Evolutionary conservation across 2,797 vertebrate species (phyloP), one percentile per base, ranked within the genome.

Genomic region (Oryzias sinensis): DNA sequence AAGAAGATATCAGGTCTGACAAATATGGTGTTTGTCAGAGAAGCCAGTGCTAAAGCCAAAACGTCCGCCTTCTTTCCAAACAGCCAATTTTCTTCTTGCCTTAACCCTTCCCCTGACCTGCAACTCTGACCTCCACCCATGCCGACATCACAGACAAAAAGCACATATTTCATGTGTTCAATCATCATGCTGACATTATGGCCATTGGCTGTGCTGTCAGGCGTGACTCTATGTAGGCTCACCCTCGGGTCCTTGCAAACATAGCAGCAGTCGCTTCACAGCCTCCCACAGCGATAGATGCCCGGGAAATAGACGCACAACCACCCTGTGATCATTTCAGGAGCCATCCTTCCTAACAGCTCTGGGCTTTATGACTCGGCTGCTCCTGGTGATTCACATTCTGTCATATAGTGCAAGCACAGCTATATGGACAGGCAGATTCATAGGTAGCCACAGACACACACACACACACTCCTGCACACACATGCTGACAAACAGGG

Each of bases 91-190:
- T 83, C 81, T 63, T 82, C 64, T 82, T 68, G 80, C 87, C 85
- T 85, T 83, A 83, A 88, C 87, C 87, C 77, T 77, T 77, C 76
- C 87, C 84, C 79, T 88, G 84, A 90, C 80, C 86, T 80, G 44
- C 40, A 58, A 58, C 42, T 70, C 83, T 83, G 72, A 87, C 87
- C 85, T 87, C 82, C 81, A 84, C 81, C 85, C 70, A 65, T 80
- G 82, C 81, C 84, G 82, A 78, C 72, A 69, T 78, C 80, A 77
- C 44, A 77, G 87, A 87, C 87, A 86, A 86, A 87, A 83, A 88
- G 80, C 77, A 82, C 84, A 90, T 90, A 88, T 88, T 86, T 90
- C 87, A 87, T 54, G 65, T 85, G 83, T 88, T 88, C 88, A 88
- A 90, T 90, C 88, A 88, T 81, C 68, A 82, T 75, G 56, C 79